Conservation (phyloP, 2,888 invertebrate genomes). For the Gymnosoma rotundatum region DNA sequence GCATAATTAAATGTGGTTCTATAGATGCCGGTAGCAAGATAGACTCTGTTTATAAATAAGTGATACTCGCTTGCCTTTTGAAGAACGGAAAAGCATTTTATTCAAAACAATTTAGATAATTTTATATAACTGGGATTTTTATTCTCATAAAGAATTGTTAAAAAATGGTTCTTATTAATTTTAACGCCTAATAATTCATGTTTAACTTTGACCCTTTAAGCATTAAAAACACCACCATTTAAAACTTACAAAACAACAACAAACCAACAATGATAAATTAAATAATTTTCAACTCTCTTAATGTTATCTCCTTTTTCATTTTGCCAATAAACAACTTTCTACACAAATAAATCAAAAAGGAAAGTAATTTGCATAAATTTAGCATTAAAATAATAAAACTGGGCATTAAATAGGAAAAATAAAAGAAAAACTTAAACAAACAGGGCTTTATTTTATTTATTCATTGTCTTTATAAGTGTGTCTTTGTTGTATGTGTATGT, state of each 20-base stretch:
- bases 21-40: no score
- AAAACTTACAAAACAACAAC: neutral
- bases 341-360: conserved; percentile 35
- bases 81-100: no score
- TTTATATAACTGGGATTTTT: no score
- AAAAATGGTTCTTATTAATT: no score
- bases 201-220: neutral
- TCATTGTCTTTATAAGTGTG: conserved; percentile 30
- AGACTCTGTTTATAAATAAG: no score
- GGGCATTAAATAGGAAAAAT: neutral
- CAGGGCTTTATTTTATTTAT: conserved; percentile 27
- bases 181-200: no score
- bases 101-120: no score
- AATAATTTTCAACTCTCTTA: conserved; percentile 31
- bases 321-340: conserved; percentile 42
- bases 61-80: no score
- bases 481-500: conserved; percentile 7
- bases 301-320: conserved; percentile 9
- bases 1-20: no score
- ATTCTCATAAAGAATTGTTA: no score
- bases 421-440: conserved; percentile 3
- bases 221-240: neutral
- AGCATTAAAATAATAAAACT: conserved; percentile 46
- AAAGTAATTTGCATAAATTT: conserved; percentile 63
- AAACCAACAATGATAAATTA: conserved; percentile 41